Base-by-base conservation (phyloP, 2,113 vertebrate genomes). In the Athene cunicularia region DNA sequence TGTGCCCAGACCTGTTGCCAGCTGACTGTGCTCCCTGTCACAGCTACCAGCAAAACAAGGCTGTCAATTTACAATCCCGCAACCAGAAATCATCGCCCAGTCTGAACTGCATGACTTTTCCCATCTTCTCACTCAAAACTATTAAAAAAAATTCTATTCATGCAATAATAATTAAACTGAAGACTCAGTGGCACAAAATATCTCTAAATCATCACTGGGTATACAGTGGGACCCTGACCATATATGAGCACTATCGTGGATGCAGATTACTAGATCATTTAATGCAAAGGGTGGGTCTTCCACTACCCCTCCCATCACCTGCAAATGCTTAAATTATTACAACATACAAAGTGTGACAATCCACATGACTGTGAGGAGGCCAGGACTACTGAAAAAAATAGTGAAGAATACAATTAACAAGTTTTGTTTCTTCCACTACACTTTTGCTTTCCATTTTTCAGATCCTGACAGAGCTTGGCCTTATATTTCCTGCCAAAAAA, bases 221-320 rank as follows among this genome's bases (percentile, higher is more conserved):
- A 32, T 23, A 27, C 8, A 15, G 55, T 7, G 45, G 28, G 26
- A 75, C 12, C 33, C 37, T 47, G 39, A 17, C 7, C 23, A 14
- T 3, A 10, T 3, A 6, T 1, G 55, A 18, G 12, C 1, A 1
- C 28, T 26, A 2, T 0, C 11, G 27, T 1, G 4, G 35, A 5
- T 15, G 35, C 8, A 50, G 55, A 37, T 16, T 45, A 27, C 7
- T 33, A 13, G 30, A 4, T 30, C 12, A 32, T 19, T 49, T 50
- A n/a, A 16, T 8, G 28, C 43, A 59, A 21, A 43, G 5, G 5
- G 5, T 8, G 0, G 16, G 13, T 58, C n/a, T 58, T 19, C 37
- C 52, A 21, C 12, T 17, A 14, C 7, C 7, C 16, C 9, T 39
- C 50, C 60, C 49, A 28, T 5, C 39, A 7, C 2, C 52, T 76